Evolutionary conservation across 2,888 invertebrate species (phyloP), one percentile per base, ranked within the genome.

Genomic region (Melitaea athalia): DNA sequence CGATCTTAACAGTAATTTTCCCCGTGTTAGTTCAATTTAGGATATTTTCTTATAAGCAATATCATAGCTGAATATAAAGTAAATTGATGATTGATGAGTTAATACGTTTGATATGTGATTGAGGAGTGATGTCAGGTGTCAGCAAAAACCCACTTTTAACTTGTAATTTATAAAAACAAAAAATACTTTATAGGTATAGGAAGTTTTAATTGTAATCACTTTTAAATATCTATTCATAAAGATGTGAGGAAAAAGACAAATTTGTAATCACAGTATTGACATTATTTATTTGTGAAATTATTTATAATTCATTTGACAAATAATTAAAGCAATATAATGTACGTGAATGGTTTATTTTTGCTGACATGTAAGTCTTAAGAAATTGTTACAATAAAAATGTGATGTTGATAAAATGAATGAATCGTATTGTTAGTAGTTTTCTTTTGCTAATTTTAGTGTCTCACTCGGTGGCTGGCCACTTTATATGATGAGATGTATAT

Each of bases 381-480:
- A 60, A 70, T 73, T 72, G 64, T 72, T 77, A 81, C 78, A 80
- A 82, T 80, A 85, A 85, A 84, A 31, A 78, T 84, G 82, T 84
- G 84, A 84, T 84, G 79, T 75, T 68, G 72, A 69, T 77, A 79
- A 77, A 38, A 38, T 7, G 77, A 76, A 24, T 24, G 24, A 74
- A 72, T 73, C 76, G 72, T 76, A 77, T 73, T 77, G 72, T 76
- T 76, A 74, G 70, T 64, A 66, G 57, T 57, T 70, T 71, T 66
- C 47, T 68, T n/a, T 72, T 72, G 67, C 68, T 72, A 68, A 72
- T 78, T 72, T 77, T 76, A 78, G 73, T 79, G 79, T 85, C 80
- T 85, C 83, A 77, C 80, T 82, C 78, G 81, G 92, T 92, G 92
- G 92, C 92, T 91, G 92, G 92, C 92, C 92, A 92, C 92, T 71